Evolutionary conservation across 1,140 invertebrate species (phyloP).

Genomic region (Calycopis cecrops): DNA sequence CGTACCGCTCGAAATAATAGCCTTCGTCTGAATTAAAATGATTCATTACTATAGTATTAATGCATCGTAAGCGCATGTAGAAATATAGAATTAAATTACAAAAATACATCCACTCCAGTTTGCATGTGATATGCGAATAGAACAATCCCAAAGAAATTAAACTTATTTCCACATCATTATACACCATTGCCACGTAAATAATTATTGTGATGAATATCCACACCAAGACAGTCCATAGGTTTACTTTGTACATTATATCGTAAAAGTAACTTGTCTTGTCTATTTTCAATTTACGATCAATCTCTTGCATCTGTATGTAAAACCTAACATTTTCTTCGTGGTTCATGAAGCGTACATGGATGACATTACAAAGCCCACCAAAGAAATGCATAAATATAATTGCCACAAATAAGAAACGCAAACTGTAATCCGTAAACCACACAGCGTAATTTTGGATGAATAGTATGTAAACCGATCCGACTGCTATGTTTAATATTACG

Average conservation of each 20-base stretch:
- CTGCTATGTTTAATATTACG: conserved; percentile 19
- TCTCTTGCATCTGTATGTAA: conserved; percentile 41
- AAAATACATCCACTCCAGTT: conserved; percentile 34
- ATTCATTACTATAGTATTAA: conserved; percentile 43
- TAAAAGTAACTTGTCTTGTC: conserved; percentile 27
- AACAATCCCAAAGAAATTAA: conserved; percentile 20
- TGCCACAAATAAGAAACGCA: neutral
- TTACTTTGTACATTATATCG: conserved; percentile 21
- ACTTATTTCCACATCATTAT: neutral
- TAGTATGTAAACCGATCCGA: neutral
- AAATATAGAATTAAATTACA: conserved; percentile 42
- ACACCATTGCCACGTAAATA: conserved; percentile 2
- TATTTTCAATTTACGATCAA: conserved; percentile 41
- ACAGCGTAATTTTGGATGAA: neutral
- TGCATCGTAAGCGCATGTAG: conserved; percentile 32
- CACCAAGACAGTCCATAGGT: conserved; percentile 31
- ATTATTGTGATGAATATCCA: conserved; percentile 15
- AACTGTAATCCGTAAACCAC: neutral
- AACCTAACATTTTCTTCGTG: conserved; percentile 35
- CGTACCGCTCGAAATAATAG: conserved; percentile 13
- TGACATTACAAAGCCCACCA: conserved; percentile 29
- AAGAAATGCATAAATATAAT: conserved; percentile 18
- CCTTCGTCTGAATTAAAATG: conserved; percentile 21
- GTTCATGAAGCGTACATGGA: conserved; percentile 40
- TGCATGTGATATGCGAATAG: conserved; percentile 22